Evolutionary conservation across 2,113 vertebrate species (phyloP), one percentile per base, ranked within the genome.

Genomic region (Furnarius figulus): DNA sequence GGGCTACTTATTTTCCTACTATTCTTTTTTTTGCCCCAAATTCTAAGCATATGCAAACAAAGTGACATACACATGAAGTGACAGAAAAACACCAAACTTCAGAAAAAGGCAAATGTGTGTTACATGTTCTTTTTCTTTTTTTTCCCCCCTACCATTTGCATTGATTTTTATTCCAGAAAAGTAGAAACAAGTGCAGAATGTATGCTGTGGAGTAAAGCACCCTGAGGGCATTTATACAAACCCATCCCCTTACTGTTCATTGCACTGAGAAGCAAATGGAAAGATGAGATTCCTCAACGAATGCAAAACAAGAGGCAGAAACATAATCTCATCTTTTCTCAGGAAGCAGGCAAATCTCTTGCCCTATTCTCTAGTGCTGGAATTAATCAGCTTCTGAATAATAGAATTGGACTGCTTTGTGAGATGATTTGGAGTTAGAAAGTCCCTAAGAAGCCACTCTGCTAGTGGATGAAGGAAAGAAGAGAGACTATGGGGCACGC

Each of bases 291-390:
- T 97, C 80, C 85, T 93, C 86, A 39, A 53, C 3, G 7, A 89
- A 76, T 13, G 39, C 65, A 81, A 87, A 95, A 92, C 91, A 77
- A 85, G 93, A 90, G 85, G 52, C 94, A 80, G 97, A 97, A 95
- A 98, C 46, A 92, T 77, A 97, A 98, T 97, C 87, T 97, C 91
- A 52, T 93, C 28, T 63, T 88, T 85, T 67, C 68, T 85, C 80
- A 49, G 68, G 68, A 81, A 33, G 74, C 72, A 87, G 52, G 59
- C 79, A 94, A 93, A 95, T 85, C 85, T 83, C 87, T 94, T 82
- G 63, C 85, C 40, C 80, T 73, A n/a, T 81, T 75, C 66, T 33
- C 58, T 66, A 42, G 84, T 63, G 89, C 90, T 86, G 88, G 84
- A 88, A 89, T 86, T 81, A 87, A 84, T 89, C 89, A 81, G 87